Evolutionary conservation across 2,888 invertebrate species (phyloP), one percentile per base, ranked within the genome.

Genomic region (Mechanitis mazaeus): DNA sequence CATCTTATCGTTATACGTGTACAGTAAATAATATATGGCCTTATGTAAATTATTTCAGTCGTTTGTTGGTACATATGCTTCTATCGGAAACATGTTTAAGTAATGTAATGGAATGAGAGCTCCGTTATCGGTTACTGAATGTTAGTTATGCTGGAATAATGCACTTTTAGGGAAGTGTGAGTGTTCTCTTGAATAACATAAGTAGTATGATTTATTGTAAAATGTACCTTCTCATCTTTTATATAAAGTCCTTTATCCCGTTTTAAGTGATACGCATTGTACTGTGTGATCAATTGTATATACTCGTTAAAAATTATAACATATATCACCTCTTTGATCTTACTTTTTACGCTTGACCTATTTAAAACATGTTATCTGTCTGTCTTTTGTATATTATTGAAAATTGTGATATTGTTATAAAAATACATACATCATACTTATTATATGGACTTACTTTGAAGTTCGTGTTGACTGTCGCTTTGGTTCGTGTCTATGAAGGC

Each of bases 351-450:
- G 87, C 87, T 89, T 89, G 82, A 86, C 85, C 85, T 87, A 85
- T 89, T 86, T 82, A 70, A 20, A 20, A 78, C 77, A 73, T 87
- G 79, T 87, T 83, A 83, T 85, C 81, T 84, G 80, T 83, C 81
- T 79, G 77, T 84, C 81, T 83, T 86, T 81, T 85, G 87, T 88
- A 87, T 87, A 87, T 89, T 89, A 89, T 87, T 88, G 80, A 90
- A 90, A 88, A 90, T 86, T 90, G 90, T 90, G 90, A 90, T 90
- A 90, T 89, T 88, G 88, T 90, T 89, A 87, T 85, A 83, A 84
- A 81, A 77, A 75, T 71, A 69, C 69, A 70, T 76, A 78, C 78
- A 81, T 82, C 78, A 74, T 85, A 79, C 80, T 72, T 79, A 75
- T 80, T 81, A 75, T 74, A 72, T 74, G 76, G 75, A 74, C 75